Percentiles rank a stretch among this genome's conserved stretches.
phyloP scores from a whole-genome alignment of 2,113 vertebrate species.

The Platanista minor region DNA sequence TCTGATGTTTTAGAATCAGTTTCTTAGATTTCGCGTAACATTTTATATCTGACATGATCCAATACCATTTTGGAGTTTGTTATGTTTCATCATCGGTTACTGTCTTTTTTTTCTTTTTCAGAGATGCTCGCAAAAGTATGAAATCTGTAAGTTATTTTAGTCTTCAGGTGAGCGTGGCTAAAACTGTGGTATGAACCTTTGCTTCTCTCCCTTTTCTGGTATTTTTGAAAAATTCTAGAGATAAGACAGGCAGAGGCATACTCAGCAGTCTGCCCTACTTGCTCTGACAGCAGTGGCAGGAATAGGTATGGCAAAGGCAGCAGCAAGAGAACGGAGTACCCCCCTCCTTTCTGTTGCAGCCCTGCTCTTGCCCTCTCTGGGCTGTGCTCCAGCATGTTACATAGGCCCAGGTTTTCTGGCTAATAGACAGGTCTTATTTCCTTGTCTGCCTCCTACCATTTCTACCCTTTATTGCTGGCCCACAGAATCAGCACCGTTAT shows the following conservation, averaged over 20 bases:
- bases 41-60: neutral
- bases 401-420: neutral
- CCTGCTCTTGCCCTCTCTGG: neutral
- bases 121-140: neutral
- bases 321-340: rapidly evolving
- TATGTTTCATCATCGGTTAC: neutral
- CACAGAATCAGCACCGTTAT: neutral
- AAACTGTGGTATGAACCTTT: neutral
- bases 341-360: too few species aligned
- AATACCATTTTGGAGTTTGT: neutral
- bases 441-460: neutral
- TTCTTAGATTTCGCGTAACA: neutral
- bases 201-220: neutral
- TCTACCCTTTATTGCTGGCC: neutral
- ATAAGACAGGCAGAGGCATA: neutral
- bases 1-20: neutral
- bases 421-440: neutral
- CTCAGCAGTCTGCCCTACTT: neutral
- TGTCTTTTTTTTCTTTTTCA: neutral
- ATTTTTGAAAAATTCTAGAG: neutral
- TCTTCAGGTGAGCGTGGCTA: neutral
- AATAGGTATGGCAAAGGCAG: neutral
- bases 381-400: neutral
- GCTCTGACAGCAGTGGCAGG: neutral
- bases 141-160: neutral